A percentile compares a stretch with the other conserved stretches of the same genome.
phyloP scores from a whole-genome alignment of 2,797 vertebrate species.

The Anguilla obscura region DNA sequence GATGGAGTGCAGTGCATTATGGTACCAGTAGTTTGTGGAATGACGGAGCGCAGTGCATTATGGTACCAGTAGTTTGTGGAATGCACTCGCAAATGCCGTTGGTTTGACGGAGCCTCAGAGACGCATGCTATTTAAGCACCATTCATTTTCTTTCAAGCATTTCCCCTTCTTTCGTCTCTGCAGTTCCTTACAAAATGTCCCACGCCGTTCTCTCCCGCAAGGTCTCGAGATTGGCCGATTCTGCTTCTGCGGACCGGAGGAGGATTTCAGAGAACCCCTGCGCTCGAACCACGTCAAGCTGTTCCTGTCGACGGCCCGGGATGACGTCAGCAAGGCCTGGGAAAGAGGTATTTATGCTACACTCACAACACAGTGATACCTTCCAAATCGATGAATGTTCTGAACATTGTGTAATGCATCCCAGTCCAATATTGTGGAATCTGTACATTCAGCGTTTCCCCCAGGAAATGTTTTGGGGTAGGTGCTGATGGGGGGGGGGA shows the following conservation, averaged over 20 bases:
- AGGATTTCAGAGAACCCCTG: slow-evolving; percentile 64
- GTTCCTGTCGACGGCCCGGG: slow-evolving; percentile 68
- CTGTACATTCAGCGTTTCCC: too few species aligned
- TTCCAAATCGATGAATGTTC: too few species aligned
- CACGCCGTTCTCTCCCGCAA: slow-evolving; percentile 43
- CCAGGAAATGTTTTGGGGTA: too few species aligned
- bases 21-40: too few species aligned
- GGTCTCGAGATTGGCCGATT: slow-evolving; percentile 72
- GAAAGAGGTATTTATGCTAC: slow-evolving; percentile 55
- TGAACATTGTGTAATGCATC: too few species aligned
- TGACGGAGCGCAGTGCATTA: too few species aligned
- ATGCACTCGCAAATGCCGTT: background rate
- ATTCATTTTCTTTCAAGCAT: background rate
- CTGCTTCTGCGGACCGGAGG: slow-evolving; percentile 64
- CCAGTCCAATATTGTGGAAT: too few species aligned
- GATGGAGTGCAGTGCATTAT: too few species aligned
- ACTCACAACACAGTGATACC: background rate
- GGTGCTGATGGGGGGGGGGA: too few species aligned
- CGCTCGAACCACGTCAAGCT: slow-evolving; percentile 63
- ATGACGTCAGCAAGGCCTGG: slow-evolving; percentile 64
- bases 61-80: background rate
- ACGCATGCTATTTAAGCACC: background rate
- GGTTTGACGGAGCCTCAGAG: background rate
- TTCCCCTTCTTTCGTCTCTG: background rate
- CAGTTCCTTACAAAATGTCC: background rate